Percentiles rank a stretch among this genome's conserved stretches.
phyloP scores from a whole-genome alignment of 2,888 invertebrate genomes.

The Nebria salina region DNA sequence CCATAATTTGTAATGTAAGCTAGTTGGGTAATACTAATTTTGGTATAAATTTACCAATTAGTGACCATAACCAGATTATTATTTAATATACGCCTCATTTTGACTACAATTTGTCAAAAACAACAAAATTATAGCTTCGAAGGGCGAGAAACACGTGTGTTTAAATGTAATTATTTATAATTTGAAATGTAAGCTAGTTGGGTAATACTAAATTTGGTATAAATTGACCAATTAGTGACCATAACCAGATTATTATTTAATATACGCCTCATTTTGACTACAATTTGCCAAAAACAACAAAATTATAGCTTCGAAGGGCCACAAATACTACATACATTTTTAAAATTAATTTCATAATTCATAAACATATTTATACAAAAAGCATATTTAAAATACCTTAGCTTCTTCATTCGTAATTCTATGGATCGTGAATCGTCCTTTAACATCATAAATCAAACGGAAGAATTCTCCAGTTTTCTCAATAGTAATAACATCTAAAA shows the following conservation, averaged over 20 bases:
- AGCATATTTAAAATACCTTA: constrained; percentile 71
- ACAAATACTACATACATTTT: constrained; percentile 17
- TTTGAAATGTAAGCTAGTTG: constrained; percentile 62
- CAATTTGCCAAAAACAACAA: constrained; percentile 53
- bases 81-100: constrained; percentile 51
- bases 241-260: constrained; percentile 50
- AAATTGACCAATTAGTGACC: constrained; percentile 61
- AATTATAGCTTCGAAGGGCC: constrained; percentile 63
- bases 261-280: constrained; percentile 60
- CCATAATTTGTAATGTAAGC: constrained; percentile 57
- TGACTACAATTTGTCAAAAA: constrained; percentile 59
- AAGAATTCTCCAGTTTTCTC: constrained; percentile 98
- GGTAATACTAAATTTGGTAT: constrained; percentile 65
- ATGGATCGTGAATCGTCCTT: constrained; percentile 97
- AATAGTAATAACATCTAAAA: constrained; percentile 96
- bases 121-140: constrained; percentile 61
- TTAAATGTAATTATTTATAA: neutral
- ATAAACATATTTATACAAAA: neutral
- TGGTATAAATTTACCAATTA: constrained; percentile 52
- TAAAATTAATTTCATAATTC: too few relatives aligned
- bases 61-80: constrained; percentile 62
- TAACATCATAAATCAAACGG: constrained; percentile 98
- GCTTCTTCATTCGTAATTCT: constrained; percentile 97
- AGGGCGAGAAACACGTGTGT: constrained; percentile 54
- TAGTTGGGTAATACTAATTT: constrained; percentile 66